Evolutionary conservation across 2,113 vertebrate genomes (phyloP).

Genomic region (Chloebia gouldiae): DNA sequence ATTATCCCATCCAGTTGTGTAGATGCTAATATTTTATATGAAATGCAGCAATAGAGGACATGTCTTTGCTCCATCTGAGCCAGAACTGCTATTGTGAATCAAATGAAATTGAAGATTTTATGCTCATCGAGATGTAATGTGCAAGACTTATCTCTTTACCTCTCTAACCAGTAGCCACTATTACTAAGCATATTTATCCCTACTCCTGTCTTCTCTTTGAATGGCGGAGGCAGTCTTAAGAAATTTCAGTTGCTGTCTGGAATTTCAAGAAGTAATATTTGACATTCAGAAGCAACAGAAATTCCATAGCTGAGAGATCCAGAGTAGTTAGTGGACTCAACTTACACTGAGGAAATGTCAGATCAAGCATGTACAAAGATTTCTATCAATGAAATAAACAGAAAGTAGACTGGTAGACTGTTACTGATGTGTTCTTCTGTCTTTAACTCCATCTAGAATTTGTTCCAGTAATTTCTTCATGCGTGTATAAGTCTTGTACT

Average conservation of each 20-base stretch:
- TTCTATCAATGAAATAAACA: background rate
- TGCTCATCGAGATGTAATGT: background rate
- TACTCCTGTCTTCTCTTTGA: background rate
- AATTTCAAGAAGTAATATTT: background rate
- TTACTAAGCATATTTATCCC: background rate
- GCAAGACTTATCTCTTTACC: background rate
- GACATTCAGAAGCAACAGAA: background rate
- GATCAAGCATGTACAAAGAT: background rate
- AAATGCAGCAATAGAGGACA: background rate
- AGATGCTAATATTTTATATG: background rate
- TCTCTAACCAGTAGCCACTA: background rate
- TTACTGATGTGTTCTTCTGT: background rate
- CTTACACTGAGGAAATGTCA: background rate
- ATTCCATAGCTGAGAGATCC: background rate
- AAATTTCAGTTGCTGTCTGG: background rate
- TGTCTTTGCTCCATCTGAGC: background rate
- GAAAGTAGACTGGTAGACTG: background rate
- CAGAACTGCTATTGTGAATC: background rate
- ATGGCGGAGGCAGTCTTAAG: background rate
- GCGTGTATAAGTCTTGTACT: background rate
- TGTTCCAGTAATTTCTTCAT: background rate
- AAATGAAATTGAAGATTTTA: background rate
- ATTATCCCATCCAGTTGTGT: background rate
- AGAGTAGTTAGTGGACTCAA: background rate
- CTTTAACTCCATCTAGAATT: background rate